phyloP scores from a whole-genome alignment of 2,113 vertebrate genomes.

The Brachyhypopomus gauderio region DNA sequence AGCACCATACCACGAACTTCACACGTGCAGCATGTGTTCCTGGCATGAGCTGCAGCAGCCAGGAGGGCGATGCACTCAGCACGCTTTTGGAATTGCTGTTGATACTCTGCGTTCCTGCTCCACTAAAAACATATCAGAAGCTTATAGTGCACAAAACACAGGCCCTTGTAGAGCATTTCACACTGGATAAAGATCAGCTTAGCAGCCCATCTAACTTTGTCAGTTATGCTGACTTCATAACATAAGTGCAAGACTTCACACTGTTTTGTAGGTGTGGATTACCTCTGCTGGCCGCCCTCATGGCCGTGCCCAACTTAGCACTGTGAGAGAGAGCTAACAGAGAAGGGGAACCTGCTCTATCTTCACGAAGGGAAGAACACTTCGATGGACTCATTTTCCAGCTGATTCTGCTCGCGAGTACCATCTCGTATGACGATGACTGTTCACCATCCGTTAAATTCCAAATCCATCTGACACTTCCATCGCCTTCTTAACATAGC shows the following conservation, averaged over 20 bases:
- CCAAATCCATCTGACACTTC: background rate
- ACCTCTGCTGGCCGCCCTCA: background rate
- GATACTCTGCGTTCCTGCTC: background rate
- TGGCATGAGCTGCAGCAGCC: background rate
- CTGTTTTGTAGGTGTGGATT: conserved; percentile 2
- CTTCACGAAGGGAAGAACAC: no score
- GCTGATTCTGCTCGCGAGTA: background rate
- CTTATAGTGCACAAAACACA: background rate
- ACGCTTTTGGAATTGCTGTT: background rate
- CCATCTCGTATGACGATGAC: background rate
- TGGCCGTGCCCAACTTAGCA: no score
- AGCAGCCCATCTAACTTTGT: background rate
- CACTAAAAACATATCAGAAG: background rate
- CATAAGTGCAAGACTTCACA: conserved; percentile 4
- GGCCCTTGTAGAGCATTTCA: background rate
- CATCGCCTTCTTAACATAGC: conserved; percentile 3
- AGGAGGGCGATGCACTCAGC: background rate
- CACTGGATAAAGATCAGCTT: background rate
- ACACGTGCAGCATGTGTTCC: background rate
- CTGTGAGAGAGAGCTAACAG: background rate
- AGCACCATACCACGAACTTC: background rate
- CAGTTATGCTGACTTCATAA: background rate
- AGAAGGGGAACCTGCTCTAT: background rate
- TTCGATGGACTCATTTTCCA: background rate
- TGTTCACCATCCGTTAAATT: background rate